Percentiles rank a stretch among this genome's conserved stretches.
These are phyloP conservation scores for Neolamprologus fasciatus DNA, from an alignment of 2,113 vertebrate species.

Conservation along the genomic window DNA sequence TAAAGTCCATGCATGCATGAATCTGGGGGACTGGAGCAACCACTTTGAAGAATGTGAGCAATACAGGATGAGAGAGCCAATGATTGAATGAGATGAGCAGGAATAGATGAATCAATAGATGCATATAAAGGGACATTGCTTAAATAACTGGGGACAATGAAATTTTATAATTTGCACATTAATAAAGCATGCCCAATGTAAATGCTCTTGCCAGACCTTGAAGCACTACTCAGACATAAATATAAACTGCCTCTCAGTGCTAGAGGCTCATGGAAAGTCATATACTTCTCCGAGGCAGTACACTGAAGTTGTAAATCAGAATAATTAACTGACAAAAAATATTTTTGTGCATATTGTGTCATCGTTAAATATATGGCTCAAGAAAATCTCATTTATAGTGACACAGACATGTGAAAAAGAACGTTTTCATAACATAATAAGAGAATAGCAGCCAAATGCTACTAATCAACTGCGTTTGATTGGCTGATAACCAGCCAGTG, in stretches of 20 bases:
- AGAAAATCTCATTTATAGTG: neutral
- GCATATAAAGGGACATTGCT: neutral
- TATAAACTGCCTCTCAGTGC: neutral
- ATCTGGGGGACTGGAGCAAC: neutral
- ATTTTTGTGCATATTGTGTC: neutral
- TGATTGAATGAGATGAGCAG: neutral
- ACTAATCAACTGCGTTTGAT: neutral
- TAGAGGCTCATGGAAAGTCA: neutral
- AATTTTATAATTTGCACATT: constrained; percentile 3
- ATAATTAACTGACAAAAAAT: neutral
- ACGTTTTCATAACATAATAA: neutral
- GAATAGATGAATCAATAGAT: neutral
- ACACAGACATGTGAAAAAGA: fast-evolving
- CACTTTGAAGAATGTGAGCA: constrained; percentile 26
- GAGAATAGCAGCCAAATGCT: neutral
- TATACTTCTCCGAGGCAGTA: neutral
- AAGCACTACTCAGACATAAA: neutral
- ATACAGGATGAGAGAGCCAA: neutral
- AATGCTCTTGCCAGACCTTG: neutral
- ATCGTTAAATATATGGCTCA: neutral
- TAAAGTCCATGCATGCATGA: constrained; percentile 4
- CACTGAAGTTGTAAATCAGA: neutral
- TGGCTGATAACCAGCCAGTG: neutral
- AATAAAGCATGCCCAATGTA: constrained; percentile 12
- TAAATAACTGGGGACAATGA: neutral